Evolutionary conservation across 2,113 vertebrate species (phyloP).

Genomic region (Agapornis roseicollis): DNA sequence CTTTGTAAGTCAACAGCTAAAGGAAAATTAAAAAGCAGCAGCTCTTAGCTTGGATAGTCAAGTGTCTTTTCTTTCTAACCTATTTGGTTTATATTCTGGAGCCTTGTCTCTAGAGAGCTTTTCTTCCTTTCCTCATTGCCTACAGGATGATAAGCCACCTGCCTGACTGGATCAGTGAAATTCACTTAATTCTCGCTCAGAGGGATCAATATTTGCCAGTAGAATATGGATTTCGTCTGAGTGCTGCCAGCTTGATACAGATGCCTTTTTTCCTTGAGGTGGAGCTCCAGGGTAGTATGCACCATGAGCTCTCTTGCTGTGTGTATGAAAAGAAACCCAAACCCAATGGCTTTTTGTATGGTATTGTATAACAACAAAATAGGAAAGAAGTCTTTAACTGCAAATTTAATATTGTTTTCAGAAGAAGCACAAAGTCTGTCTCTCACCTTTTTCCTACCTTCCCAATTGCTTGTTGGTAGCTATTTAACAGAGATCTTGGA

Average conservation of each 20-base stretch:
- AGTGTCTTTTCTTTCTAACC: not conserved
- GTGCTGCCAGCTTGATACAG: not conserved
- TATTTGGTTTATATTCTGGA: not conserved
- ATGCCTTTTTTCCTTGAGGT: not conserved
- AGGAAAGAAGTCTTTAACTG: not conserved
- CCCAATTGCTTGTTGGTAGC: not conserved
- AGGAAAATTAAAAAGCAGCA: not conserved
- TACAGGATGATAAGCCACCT: not conserved
- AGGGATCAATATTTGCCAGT: constrained; percentile 22
- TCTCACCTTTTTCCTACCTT: not conserved
- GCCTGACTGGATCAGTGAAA: constrained; percentile 10
- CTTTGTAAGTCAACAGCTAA: not conserved
- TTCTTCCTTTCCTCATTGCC: not conserved
- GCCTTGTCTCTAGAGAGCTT: not conserved
- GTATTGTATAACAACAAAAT: not conserved
- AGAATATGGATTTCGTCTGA: constrained; percentile 21
- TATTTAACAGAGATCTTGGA: not conserved
- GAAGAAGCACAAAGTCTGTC: not conserved
- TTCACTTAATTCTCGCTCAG: not conserved
- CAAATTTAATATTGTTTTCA: not conserved
- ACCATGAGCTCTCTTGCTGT: not conserved
- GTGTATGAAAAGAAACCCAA: not conserved
- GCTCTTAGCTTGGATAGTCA: not conserved
- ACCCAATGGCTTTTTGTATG: not conserved
- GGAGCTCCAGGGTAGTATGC: constrained; percentile 1